A percentile compares a stretch with the other conserved stretches of the same genome.
Conservation (phyloP, 2,113 vertebrate genomes). For the Prunella himalayana region DNA sequence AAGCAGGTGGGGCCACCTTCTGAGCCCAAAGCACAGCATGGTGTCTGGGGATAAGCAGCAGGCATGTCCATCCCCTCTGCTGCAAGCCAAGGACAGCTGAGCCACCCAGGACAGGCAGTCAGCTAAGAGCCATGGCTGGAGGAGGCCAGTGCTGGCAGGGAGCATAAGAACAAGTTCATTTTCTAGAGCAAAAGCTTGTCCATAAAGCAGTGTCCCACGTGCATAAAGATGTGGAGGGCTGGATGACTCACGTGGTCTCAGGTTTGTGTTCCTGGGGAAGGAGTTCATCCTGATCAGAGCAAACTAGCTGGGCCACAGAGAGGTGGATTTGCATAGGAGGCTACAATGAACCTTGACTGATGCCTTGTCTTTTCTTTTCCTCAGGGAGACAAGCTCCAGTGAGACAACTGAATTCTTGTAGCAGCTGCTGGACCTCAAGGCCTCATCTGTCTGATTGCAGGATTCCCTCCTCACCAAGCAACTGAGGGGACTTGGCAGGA, state of each 20-base stretch:
- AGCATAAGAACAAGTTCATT: background rate
- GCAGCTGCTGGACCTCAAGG: constrained; percentile 63
- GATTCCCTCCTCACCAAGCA: constrained; percentile 45
- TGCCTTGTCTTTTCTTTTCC: constrained; percentile 42
- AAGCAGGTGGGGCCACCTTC: background rate
- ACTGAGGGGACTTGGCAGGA: constrained; percentile 32
- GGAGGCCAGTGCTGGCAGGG: background rate
- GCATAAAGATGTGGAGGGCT: background rate
- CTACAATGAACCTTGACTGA: background rate
- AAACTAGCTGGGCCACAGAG: background rate
- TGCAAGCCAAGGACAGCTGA: background rate
- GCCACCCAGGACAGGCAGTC: background rate
- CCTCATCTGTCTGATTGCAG: constrained; percentile 52
- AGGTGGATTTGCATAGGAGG: background rate
- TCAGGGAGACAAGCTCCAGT: constrained; percentile 71
- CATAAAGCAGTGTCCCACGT: background rate
- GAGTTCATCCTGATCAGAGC: background rate
- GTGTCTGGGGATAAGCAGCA: background rate
- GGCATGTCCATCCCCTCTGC: background rate
- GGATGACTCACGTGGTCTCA: background rate
- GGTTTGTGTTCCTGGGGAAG: background rate
- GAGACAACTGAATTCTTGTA: constrained; percentile 76
- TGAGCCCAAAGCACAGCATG: background rate
- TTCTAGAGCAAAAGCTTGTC: background rate
- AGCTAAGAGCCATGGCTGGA: background rate